phyloP scores from a whole-genome alignment of 2,113 vertebrate genomes.

The Gopherus flavomarginatus region DNA sequence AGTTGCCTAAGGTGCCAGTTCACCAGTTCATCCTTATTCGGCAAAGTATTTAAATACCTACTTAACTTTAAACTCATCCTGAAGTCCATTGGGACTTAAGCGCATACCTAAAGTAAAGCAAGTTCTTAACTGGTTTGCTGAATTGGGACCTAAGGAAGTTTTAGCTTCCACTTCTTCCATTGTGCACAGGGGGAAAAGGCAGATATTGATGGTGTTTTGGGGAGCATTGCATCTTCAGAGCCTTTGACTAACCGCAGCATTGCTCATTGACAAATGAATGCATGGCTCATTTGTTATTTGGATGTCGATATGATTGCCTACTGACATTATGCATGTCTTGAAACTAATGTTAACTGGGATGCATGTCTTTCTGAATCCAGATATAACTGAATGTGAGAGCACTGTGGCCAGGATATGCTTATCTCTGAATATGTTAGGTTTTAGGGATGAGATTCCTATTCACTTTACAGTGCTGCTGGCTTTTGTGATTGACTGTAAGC shows the following conservation, averaged over 20 bases:
- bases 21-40: not conserved
- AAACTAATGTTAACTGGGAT: not conserved
- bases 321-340: accelerated
- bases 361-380: not conserved
- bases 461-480: accelerated
- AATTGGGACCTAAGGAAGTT: not conserved
- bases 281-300: accelerated
- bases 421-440: not conserved
- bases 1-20: not conserved
- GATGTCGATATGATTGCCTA: accelerated
- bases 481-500: not conserved
- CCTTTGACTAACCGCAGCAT: no score
- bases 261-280: accelerated
- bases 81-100: not conserved
- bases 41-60: accelerated
- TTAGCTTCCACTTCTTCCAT: accelerated
- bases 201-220: accelerated
- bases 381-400: not conserved
- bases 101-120: accelerated
- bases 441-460: not conserved
- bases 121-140: accelerated
- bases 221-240: not conserved
- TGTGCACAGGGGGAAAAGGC: not conserved
- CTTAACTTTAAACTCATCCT: accelerated
- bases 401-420: accelerated